Conservation (phyloP, 1,140 invertebrate species). For the Tenebrio molitor region DNA sequence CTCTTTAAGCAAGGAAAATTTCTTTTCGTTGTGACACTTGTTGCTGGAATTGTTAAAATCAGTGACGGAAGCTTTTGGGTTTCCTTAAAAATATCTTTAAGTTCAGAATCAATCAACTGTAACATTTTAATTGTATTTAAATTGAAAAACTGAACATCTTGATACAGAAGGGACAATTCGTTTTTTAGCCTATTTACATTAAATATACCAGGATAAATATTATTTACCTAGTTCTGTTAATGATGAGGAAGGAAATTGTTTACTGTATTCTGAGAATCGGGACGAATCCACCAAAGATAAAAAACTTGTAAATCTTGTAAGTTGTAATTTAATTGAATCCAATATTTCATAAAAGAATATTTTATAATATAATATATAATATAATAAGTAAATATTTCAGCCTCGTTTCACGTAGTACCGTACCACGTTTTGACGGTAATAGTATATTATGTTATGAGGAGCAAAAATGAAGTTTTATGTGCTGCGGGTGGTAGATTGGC, state of each 20-base stretch:
- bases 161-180: no score
- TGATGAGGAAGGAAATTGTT: no score
- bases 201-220: no score
- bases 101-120: constrained; percentile 9
- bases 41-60: constrained; percentile 47
- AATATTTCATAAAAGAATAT: constrained; percentile 1
- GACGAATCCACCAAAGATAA: background rate
- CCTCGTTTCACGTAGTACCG: background rate
- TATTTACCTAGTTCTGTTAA: no score
- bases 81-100: constrained; percentile 45
- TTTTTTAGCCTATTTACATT: no score
- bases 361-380: no score
- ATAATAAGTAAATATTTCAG: background rate
- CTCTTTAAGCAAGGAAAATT: constrained; percentile 52
- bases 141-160: constrained; percentile 25
- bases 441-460: no score
- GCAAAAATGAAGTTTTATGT: no score
- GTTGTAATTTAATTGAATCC: background rate
- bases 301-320: background rate
- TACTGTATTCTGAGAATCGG: background rate
- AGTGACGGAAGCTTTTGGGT: constrained; percentile 44
- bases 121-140: background rate
- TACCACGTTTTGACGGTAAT: background rate
- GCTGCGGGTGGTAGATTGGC: no score
- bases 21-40: constrained; percentile 51